Evolutionary conservation across 2,888 invertebrate species (phyloP).

Genomic region (Smittia sp.): DNA sequence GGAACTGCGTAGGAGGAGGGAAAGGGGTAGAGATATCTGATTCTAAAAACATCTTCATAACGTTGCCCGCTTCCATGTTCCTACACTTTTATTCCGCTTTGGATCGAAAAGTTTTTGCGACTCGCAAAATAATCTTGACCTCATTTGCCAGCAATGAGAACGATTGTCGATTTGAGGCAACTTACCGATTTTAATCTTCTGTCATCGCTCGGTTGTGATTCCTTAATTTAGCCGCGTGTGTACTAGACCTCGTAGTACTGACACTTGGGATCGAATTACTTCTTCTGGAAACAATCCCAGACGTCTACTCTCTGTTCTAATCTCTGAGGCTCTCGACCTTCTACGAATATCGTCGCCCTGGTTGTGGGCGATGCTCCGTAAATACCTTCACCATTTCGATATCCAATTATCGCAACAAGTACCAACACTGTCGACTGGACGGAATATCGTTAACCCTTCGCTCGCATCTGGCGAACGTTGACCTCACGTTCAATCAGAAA

Average conservation of each 20-base stretch:
- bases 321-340: too few species aligned
- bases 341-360: too few species aligned
- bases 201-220: too few species aligned
- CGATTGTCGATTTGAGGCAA: too few species aligned
- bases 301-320: too few species aligned
- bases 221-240: too few species aligned
- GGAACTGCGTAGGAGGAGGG: background rate
- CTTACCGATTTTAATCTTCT: too few species aligned
- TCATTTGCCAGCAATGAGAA: background rate
- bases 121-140: background rate
- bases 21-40: background rate
- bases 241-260: too few species aligned
- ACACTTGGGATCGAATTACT: too few species aligned
- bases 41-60: background rate
- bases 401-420: background rate
- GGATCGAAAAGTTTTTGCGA: background rate
- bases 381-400: background rate
- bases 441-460: slow-evolving; percentile 10
- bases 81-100: background rate
- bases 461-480: background rate
- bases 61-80: background rate
- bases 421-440: background rate
- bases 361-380: too few species aligned
- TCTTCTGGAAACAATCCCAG: too few species aligned
- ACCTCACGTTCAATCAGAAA: background rate